phyloP scores from a whole-genome alignment of 2,113 vertebrate genomes.

The Eudorcas thomsonii region DNA sequence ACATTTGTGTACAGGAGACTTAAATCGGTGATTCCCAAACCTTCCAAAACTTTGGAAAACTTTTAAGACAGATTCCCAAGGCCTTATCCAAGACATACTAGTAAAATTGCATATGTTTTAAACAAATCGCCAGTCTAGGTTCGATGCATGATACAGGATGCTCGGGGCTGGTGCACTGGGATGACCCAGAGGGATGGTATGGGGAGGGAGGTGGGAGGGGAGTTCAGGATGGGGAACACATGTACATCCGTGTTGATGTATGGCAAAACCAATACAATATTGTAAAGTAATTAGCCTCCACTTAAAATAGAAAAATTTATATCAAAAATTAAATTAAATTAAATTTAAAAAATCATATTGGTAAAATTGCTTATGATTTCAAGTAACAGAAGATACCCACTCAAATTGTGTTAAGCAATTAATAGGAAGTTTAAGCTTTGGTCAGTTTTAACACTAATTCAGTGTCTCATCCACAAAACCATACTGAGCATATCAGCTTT shows the following conservation, averaged over 20 bases:
- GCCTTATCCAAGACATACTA: not conserved
- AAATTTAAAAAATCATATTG: too few species aligned
- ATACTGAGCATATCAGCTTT: accelerated
- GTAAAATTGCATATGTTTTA: not conserved
- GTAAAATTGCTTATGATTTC: not conserved
- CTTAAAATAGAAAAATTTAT: too few species aligned
- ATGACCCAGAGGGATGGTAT: too few species aligned
- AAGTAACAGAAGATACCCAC: not conserved
- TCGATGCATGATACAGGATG: too few species aligned
- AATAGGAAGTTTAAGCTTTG: not conserved
- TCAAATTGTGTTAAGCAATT: not conserved
- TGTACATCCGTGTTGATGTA: too few species aligned
- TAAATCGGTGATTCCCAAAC: not conserved
- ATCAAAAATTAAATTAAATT: too few species aligned
- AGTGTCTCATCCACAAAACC: not conserved
- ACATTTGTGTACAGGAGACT: not conserved
- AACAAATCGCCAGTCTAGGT: too few species aligned
- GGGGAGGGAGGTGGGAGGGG: too few species aligned
- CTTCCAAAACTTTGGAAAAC: not conserved
- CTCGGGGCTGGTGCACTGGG: too few species aligned
- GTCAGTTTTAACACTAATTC: not conserved
- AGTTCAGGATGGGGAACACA: too few species aligned
- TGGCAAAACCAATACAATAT: too few species aligned
- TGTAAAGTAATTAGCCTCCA: too few species aligned
- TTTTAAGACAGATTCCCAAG: not conserved